These are phyloP conservation scores for Orgyia antiqua DNA, from an alignment of 2,888 invertebrate genomes.

Conservation along the genomic window DNA sequence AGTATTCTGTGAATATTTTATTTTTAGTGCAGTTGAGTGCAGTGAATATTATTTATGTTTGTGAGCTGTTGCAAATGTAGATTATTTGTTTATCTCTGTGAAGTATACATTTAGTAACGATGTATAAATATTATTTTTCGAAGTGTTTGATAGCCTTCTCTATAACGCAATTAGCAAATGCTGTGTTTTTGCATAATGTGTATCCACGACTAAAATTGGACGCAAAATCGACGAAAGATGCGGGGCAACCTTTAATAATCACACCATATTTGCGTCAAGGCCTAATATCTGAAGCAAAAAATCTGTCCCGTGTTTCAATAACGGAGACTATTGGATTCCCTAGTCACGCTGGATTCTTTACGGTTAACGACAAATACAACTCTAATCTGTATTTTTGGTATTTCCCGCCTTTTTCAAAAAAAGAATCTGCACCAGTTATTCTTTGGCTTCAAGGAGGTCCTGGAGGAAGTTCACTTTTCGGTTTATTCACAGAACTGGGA, in stretches of 20 bases:
- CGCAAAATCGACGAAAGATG: slow-evolving; percentile 26
- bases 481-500: slow-evolving; percentile 79
- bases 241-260: slow-evolving; percentile 72
- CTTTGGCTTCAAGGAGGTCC: slow-evolving; percentile 80
- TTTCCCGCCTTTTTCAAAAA: slow-evolving; percentile 71
- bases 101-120: neutral
- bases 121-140: neutral
- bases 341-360: slow-evolving; percentile 81
- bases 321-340: slow-evolving; percentile 54
- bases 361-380: slow-evolving; percentile 74
- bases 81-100: too few species aligned
- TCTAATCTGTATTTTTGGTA: slow-evolving; percentile 83
- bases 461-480: slow-evolving; percentile 74
- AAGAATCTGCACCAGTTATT: slow-evolving; percentile 61
- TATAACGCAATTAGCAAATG: slow-evolving; percentile 9
- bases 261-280: slow-evolving; percentile 78
- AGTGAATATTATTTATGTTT: too few species aligned
- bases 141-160: slow-evolving; percentile 1
- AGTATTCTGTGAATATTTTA: too few species aligned
- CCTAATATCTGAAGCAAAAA: slow-evolving; percentile 61
- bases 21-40: too few species aligned
- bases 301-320: slow-evolving; percentile 49
- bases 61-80: too few species aligned
- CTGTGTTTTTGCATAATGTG: slow-evolving; percentile 39
- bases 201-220: slow-evolving; percentile 54